Conservation (phyloP, 2,888 invertebrate genomes). For the Drosophila neutralis region DNA sequence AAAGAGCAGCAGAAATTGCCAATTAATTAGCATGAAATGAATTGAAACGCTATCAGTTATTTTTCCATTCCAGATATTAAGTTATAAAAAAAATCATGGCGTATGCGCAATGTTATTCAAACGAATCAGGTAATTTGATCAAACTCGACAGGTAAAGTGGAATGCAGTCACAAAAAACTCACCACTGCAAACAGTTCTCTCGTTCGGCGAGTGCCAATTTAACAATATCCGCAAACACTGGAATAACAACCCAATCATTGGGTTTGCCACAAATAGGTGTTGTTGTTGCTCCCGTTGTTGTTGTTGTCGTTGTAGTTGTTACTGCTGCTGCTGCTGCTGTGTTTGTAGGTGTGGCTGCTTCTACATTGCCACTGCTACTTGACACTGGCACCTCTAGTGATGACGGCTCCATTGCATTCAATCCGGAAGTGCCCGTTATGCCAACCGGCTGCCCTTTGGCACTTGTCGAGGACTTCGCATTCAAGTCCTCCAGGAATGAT, state of each 20-base stretch:
- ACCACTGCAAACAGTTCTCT: constrained; percentile 84
- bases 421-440: constrained; percentile 65
- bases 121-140: constrained; percentile 13
- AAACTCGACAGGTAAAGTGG: constrained; percentile 3
- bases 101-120: constrained; percentile 45
- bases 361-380: neutral
- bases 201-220: constrained; percentile 84
- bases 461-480: constrained; percentile 37
- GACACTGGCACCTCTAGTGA: constrained; percentile 23
- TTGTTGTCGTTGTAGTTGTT: constrained; percentile 21
- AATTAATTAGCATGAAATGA: constrained; percentile 5
- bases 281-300: constrained; percentile 41
- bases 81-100: neutral
- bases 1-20: neutral
- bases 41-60: constrained; percentile 1
- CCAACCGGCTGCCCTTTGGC: constrained; percentile 47
- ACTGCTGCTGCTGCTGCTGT: neutral
- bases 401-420: constrained; percentile 51
- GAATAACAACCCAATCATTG: constrained; percentile 85
- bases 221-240: constrained; percentile 85
- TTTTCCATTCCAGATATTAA: constrained; percentile 12
- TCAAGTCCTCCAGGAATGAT: constrained; percentile 40
- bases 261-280: constrained; percentile 68
- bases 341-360: constrained; percentile 13
- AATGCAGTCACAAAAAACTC: constrained; percentile 53